Evolutionary conservation across 2,797 vertebrate species (phyloP), one percentile per base, ranked within the genome.

Genomic region (Sciaenops ocellatus): DNA sequence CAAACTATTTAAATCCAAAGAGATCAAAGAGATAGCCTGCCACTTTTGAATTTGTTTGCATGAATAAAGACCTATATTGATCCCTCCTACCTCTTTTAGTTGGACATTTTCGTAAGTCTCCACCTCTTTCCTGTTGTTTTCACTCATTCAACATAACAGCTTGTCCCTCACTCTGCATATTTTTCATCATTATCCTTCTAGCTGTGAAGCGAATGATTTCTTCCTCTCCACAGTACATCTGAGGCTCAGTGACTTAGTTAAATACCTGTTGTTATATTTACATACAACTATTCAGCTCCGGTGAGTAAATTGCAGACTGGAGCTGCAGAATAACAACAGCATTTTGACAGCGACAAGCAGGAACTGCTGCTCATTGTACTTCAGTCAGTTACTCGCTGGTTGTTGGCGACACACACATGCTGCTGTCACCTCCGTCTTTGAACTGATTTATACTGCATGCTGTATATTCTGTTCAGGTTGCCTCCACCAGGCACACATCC

Each of bases 401-500:
- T 78, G 71, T 5, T 62, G 70, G 74, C n/a, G 46, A 77, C 75
- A 46, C 62, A 71, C 72, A 59, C 52, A 68, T 4, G 54, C 74
- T 41, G 69, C 70, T 54, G 61, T 73, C 78, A 70, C 65, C 26
- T 78, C 44, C 4, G 26, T 70, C 67, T 85, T 78, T 50, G 48
- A 73, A 67, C 68, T 70, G 69, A 82, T 85, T 85, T 78, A 64
- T 79, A 78, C 80, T 50, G 57, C 66, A 11, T 18, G 85, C 74
- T 84, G 42, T 73, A 73, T 77, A 78, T 84, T 89, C 81, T 65
- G 76, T 71, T 84, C 73, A 78, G 73, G 83, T 57, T 48, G 63
- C 69, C 63, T 67, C 55, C 18, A 22, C 47, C 48, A 70, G 87
- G 83, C 79, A 47, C 56, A 8, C 46, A 16, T 69, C 87, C 85